These are phyloP conservation scores for Miichthys miiuy DNA, from an alignment of 2,797 vertebrate species.

Conservation along the genomic window DNA sequence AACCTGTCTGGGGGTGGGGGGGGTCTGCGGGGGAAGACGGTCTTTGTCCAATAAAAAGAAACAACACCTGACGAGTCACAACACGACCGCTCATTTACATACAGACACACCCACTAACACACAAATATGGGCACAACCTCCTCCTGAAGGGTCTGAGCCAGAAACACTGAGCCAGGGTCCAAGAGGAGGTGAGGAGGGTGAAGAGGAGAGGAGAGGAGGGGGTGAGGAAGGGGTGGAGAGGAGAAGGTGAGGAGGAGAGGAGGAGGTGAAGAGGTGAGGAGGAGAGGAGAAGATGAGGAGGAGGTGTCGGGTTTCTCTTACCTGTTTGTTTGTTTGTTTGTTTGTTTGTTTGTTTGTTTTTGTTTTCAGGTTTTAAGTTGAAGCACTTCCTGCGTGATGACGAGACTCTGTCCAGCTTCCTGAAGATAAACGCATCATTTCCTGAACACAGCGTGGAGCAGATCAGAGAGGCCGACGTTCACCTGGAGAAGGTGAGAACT, in stretches of 20 bases:
- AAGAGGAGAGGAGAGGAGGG: too few species aligned
- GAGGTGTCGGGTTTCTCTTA: constrained; percentile 15
- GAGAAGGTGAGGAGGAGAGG: background rate
- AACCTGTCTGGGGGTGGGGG: constrained; percentile 18
- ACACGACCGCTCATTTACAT: background rate
- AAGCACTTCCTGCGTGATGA: constrained; percentile 92
- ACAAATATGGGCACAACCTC: constrained; percentile 26
- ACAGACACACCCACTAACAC: background rate
- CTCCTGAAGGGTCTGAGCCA: background rate
- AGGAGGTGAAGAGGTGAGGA: background rate
- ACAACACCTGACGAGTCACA: too few species aligned
- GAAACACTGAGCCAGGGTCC: too few species aligned
- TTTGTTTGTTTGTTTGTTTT: constrained; percentile 62
- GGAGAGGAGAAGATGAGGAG: background rate
- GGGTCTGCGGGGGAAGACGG: too few species aligned
- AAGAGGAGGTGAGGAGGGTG: too few species aligned
- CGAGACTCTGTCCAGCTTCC: constrained; percentile 91
- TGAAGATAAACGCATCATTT: constrained; percentile 87
- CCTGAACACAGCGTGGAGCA: constrained; percentile 79
- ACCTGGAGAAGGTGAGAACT: constrained; percentile 88
- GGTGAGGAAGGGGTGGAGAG: too few species aligned
- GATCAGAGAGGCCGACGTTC: constrained; percentile 85
- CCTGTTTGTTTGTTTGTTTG: constrained; percentile 46
- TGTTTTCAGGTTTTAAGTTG: constrained; percentile 88
- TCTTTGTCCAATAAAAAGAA: too few species aligned